Percentiles rank a stretch among this genome's conserved stretches.
phyloP scores from a whole-genome alignment of 2,888 invertebrate species.

The Cataglyphis altisquamis region DNA sequence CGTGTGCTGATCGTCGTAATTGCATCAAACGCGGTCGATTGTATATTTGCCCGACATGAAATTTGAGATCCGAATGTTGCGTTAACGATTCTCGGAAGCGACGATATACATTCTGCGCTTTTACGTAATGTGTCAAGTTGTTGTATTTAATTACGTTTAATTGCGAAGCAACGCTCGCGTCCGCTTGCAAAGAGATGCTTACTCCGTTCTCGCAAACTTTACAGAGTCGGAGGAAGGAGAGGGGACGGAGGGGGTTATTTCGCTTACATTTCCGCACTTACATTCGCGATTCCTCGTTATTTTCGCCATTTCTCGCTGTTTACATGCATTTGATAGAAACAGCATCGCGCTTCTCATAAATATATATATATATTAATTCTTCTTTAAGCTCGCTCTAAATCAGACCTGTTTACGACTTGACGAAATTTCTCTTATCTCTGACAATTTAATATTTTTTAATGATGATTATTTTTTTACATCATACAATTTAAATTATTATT shows the following conservation, averaged over 20 bases:
- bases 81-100: conserved; percentile 6
- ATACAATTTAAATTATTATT: neutral
- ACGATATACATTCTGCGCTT: neutral
- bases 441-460: conserved; percentile 7
- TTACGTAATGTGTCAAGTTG: conserved; percentile 13
- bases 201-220: conserved; percentile 1
- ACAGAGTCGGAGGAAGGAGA: neutral
- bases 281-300: conserved; percentile 24
- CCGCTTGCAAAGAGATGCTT: conserved; percentile 16
- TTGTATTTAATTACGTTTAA: conserved; percentile 31
- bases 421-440: neutral
- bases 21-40: neutral
- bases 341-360: neutral
- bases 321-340: conserved; percentile 7
- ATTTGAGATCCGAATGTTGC: neutral
- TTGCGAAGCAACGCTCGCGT: conserved; percentile 3
- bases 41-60: neutral
- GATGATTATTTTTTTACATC: neutral
- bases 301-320: conserved; percentile 8
- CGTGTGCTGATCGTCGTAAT: neutral
- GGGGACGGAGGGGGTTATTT: conserved; percentile 26
- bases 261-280: neutral
- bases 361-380: conserved; percentile 6
- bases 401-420: neutral
- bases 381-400: neutral